Conservation (phyloP, 92 coral and sea anemone genomes). For the Parazoanthus atlanticus region DNA sequence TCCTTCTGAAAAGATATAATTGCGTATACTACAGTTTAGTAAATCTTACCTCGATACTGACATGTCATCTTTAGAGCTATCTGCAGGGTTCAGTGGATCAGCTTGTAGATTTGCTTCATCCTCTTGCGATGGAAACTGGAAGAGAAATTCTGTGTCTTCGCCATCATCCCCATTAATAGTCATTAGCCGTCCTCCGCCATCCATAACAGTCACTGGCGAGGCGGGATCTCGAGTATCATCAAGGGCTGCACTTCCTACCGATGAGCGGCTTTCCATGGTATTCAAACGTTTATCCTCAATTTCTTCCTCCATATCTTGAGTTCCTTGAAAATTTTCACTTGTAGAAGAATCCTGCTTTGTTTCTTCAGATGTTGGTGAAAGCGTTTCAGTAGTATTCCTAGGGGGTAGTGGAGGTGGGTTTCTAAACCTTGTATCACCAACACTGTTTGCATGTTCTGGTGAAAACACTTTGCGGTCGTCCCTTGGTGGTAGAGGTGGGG, state of each 20-base stretch:
- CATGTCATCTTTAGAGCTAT: conserved; percentile 67
- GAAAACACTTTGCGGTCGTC: background rate
- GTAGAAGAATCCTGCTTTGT: background rate
- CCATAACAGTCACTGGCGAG: conserved; percentile 2
- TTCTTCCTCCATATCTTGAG: background rate
- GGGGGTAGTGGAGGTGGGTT: conserved; percentile 24
- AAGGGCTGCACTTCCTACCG: background rate
- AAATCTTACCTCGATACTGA: conserved; percentile 86
- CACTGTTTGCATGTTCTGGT: conserved; percentile 7
- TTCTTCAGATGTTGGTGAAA: background rate
- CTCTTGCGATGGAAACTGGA: conserved; percentile 6
- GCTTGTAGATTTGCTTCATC: conserved; percentile 3
- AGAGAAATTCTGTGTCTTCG: conserved; percentile 5
- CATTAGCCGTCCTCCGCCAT: background rate
- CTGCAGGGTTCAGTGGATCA: conserved; percentile 53
- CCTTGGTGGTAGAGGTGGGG: background rate
- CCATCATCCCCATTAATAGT: background rate
- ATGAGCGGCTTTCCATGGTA: background rate
- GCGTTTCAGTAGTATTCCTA: background rate
- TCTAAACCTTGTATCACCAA: background rate
- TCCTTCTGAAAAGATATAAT: too few species aligned
- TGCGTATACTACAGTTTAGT: background rate
- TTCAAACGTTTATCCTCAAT: background rate
- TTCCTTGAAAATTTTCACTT: background rate
- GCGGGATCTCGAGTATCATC: background rate